Conservation (phyloP, 2,888 invertebrate genomes). For the Cacoxenus indagator region DNA sequence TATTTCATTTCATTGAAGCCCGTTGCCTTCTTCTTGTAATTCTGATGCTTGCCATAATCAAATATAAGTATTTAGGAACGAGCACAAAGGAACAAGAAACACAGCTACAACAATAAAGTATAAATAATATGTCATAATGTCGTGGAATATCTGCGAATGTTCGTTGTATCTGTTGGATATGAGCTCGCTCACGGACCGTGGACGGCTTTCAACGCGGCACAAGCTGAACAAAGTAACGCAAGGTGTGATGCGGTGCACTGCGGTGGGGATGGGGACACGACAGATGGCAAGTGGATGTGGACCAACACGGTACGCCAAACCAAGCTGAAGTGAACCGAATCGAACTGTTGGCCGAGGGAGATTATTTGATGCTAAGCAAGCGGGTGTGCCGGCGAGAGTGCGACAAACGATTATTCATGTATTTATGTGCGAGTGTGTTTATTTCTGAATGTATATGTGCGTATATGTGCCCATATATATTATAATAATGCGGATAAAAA, state of each 20-base stretch:
- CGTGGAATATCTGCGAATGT: constrained; percentile 54
- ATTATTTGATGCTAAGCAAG: background rate
- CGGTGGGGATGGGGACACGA: constrained; percentile 22
- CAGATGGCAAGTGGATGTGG: constrained; percentile 15
- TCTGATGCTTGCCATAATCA: constrained; percentile 48
- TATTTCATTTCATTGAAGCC: constrained; percentile 20
- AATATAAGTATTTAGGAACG: constrained; percentile 52
- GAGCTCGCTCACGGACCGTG: constrained; percentile 20
- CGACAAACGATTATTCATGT: constrained; percentile 38
- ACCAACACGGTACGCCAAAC: background rate
- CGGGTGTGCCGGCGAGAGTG: constrained; percentile 25
- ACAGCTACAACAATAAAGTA: constrained; percentile 34
- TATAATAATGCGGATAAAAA: constrained; percentile 70
- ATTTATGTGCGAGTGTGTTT: constrained; percentile 27
- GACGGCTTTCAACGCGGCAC: constrained; percentile 31
- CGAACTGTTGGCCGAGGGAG: background rate
- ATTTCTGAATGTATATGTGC: constrained; percentile 33
- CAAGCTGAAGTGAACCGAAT: background rate
- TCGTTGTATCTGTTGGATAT: constrained; percentile 21
- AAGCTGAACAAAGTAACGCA: constrained; percentile 26
- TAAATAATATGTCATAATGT: constrained; percentile 65
- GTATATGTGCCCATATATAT: constrained; percentile 59
- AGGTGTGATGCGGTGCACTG: background rate
- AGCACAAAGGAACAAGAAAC: constrained; percentile 17
- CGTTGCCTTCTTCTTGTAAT: constrained; percentile 8